Evolutionary conservation across 2,113 vertebrate genomes (phyloP).

Genomic region (Lycocorax pyrrhopterus): DNA sequence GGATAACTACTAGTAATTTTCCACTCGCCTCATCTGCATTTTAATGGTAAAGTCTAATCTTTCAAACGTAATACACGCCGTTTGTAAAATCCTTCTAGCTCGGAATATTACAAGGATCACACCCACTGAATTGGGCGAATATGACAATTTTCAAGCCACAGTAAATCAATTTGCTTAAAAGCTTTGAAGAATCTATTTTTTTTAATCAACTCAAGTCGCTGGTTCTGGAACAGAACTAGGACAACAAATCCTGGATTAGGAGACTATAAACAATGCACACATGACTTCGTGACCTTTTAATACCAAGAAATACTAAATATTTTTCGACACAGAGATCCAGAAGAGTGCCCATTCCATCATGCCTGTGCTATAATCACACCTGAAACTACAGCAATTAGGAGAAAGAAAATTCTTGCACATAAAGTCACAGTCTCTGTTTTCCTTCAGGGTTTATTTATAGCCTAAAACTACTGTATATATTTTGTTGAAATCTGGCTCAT

Average conservation of each 20-base stretch:
- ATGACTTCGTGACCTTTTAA: not conserved
- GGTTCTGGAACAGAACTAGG: not conserved
- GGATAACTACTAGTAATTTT: not conserved
- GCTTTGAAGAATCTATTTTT: not conserved
- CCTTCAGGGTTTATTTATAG: not conserved
- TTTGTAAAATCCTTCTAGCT: not conserved
- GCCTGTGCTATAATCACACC: not conserved
- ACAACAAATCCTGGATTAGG: slow-evolving; percentile 21
- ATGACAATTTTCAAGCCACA: not conserved
- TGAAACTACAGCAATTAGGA: not conserved
- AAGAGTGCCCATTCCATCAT: not conserved
- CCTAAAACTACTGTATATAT: not conserved
- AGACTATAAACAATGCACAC: not conserved
- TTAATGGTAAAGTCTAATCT: not conserved
- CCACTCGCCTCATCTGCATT: not conserved
- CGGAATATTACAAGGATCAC: not conserved
- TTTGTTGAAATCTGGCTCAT: not conserved
- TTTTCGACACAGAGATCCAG: not conserved
- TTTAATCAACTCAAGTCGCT: not conserved
- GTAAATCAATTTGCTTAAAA: slow-evolving; percentile 21
- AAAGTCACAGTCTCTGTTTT: not conserved
- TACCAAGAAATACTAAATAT: not conserved
- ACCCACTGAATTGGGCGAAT: not conserved
- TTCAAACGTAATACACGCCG: fast-evolving
- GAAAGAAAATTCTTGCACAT: not conserved